phyloP scores from a whole-genome alignment of 2,113 vertebrate genomes.

The Catharus bicknelli region DNA sequence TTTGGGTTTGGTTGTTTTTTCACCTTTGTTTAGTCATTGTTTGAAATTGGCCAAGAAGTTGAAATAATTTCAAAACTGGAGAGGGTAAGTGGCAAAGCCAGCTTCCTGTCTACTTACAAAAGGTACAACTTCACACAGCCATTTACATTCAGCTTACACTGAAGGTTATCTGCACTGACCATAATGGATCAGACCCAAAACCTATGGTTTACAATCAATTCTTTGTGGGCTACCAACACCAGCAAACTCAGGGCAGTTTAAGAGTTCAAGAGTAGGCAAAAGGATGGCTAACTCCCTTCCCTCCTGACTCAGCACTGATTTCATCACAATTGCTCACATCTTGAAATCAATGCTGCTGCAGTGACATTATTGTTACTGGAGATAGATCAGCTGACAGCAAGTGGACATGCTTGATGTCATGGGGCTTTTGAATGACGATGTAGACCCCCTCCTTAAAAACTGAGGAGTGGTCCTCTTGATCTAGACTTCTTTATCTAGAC shows the following conservation, averaged over 20 bases:
- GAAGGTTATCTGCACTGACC: background rate
- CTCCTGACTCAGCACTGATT: background rate
- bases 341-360: background rate
- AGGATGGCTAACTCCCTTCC: background rate
- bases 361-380: background rate
- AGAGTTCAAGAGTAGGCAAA: background rate
- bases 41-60: background rate
- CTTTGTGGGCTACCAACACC: background rate
- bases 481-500: background rate
- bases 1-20: accelerated
- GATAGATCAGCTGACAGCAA: background rate
- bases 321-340: background rate
- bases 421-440: background rate
- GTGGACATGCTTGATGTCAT: background rate
- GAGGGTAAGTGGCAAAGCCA: background rate
- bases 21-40: background rate
- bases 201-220: background rate
- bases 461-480: background rate
- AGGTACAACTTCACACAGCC: background rate
- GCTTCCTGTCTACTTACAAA: background rate
- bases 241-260: background rate
- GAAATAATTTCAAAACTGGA: background rate
- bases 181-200: background rate
- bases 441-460: background rate
- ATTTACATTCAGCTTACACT: background rate